A percentile compares a stretch with the other conserved stretches of the same genome.
phyloP scores from a whole-genome alignment of 2,113 vertebrate species.

The Perccottus glenii region DNA sequence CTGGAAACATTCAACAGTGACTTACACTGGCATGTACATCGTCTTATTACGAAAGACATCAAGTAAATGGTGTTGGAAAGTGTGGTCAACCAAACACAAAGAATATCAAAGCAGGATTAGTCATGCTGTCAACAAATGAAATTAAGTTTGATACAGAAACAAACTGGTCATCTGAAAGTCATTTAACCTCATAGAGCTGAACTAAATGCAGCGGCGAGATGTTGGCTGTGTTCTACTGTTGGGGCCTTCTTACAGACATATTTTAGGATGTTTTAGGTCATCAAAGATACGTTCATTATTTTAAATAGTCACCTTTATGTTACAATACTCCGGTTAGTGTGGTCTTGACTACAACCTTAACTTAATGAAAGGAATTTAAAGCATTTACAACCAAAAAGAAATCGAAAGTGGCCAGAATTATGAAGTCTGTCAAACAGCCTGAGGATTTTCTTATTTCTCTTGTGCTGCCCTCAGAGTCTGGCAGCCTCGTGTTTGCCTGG shows the following conservation, averaged over 20 bases:
- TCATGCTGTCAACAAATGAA: no score
- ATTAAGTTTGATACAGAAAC: no score
- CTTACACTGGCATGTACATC: no score
- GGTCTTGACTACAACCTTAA: not conserved
- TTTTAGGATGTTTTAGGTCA: constrained; percentile 5
- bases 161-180: no score
- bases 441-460: constrained; percentile 24
- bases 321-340: not conserved
- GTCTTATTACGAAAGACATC: no score
- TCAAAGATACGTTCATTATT: not conserved
- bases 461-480: constrained; percentile 23
- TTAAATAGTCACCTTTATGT: not conserved
- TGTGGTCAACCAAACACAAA: no score
- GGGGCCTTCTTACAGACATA: not conserved
- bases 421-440: not conserved
- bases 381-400: not conserved
- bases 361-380: no score
- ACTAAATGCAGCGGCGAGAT: not conserved
- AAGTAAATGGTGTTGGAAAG: no score
- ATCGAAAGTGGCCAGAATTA: constrained; percentile 1
- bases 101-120: no score
- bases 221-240: not conserved
- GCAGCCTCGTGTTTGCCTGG: constrained; percentile 12
- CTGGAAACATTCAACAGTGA: no score
- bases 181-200: not conserved